Evolutionary conservation across 2,888 invertebrate genomes (phyloP).

Genomic region (Acanthosepion pharaonis): DNA sequence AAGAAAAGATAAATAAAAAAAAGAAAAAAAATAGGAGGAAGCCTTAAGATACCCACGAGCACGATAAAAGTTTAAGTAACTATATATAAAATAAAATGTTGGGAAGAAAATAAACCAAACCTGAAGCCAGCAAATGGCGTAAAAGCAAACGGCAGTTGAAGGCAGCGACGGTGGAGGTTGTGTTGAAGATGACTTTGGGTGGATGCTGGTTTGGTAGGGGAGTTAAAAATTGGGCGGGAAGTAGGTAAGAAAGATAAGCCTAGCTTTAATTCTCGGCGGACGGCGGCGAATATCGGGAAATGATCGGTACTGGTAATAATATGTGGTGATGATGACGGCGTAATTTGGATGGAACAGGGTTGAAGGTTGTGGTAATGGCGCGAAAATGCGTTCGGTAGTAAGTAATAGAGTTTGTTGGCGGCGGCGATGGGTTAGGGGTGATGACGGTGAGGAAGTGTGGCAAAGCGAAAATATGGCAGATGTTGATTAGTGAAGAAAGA

Average conservation of each 20-base stretch:
- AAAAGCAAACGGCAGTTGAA: not conserved
- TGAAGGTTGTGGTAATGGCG: slow-evolving; percentile 35
- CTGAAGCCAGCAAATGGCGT: not conserved
- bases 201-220: not conserved
- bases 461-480: not conserved
- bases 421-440: not conserved
- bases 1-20: not conserved
- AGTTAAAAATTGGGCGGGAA: not conserved
- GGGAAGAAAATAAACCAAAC: not conserved
- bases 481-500: not conserved
- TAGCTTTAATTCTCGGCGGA: slow-evolving; percentile 1
- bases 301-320: not conserved
- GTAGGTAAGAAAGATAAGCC: slow-evolving; percentile 10
- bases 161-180: not conserved
- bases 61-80: not conserved
- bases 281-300: not conserved
- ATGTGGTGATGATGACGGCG: not conserved
- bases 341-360: not conserved
- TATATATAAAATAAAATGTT: not conserved
- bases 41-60: not conserved
- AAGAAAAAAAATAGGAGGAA: not conserved
- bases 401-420: not conserved
- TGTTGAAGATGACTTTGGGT: not conserved
- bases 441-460: not conserved
- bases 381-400: not conserved